Base-by-base conservation (phyloP, 2,113 vertebrate genomes). In the Lepus timidus region DNA sequence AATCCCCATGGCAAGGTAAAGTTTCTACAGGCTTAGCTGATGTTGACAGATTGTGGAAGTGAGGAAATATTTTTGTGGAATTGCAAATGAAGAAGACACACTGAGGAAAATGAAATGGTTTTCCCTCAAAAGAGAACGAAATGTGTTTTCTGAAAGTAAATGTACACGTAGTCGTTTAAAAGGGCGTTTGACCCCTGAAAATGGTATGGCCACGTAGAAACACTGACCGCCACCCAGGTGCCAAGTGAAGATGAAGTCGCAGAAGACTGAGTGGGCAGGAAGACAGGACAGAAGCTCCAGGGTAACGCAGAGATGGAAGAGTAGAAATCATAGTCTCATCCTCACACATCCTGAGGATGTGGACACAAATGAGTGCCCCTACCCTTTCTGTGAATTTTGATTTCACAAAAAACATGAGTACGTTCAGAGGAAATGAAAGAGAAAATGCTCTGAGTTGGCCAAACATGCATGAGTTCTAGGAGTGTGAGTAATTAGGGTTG, bases 41-140 rank as follows among this genome's bases (percentile, higher is more conserved):
- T 65, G 67, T 70, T 65, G 78, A 78, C 87, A 91, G 94, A 89
- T 6, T 93, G 93, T 39, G 49, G 55, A 81, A 82, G 83, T 27
- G 17, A 49, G 65, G n/a, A 80, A 52, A 73, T 67, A 33, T 88
- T 78, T 83, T 12, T 49, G 82, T 61, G 85, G 64, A 91, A 91
- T 74, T 94, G 39, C 70, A 95, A 95, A 94, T 74, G 87, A 85
- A 81, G 76, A 33, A 31, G 73, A 52, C 44, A 88, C 58, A 14
- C 29, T 23, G 14, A 90, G 14, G 13, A 94, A 92, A 62, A 27
- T 16, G 82, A 62, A 76, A 70, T 33, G 67, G 44, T 49, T 61
- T 88, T 31, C 55, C 51, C 73, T 44, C 36, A 55, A 49, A 13
- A 78, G 55, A 13, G 31, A 39, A 62, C 36, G 25, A 84, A n/a